Evolutionary conservation across 2,797 vertebrate species (phyloP).

Genomic region (Micrastur ruficollis): DNA sequence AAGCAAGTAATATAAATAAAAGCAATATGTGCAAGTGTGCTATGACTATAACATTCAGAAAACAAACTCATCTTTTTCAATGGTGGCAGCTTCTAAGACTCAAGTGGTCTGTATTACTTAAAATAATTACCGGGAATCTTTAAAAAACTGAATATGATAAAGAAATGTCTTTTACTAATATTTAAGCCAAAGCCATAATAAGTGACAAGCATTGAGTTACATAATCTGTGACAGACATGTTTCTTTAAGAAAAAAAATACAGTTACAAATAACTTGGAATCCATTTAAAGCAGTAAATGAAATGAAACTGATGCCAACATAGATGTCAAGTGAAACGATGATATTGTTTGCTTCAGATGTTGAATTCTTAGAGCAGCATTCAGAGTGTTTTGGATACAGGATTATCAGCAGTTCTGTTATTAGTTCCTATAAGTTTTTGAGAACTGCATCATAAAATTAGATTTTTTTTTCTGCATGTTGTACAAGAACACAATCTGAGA

Average conservation of each 20-base stretch:
- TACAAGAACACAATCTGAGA: neutral
- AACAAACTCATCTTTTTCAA: neutral
- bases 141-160: neutral
- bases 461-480: neutral
- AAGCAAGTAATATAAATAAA: conserved; percentile 15
- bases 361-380: neutral
- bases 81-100: neutral
- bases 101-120: neutral
- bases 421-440: neutral
- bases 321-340: neutral
- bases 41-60: neutral
- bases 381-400: neutral
- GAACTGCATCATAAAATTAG: neutral
- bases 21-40: neutral
- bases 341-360: neutral
- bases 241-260: conserved; percentile 12
- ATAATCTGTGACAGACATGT: neutral
- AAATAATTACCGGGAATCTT: conserved; percentile 12
- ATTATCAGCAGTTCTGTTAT: neutral
- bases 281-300: neutral
- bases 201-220: neutral
- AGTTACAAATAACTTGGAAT: neutral
- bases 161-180: neutral
- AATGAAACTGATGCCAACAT: neutral
- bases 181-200: neutral